phyloP scores from a whole-genome alignment of 2,797 vertebrate genomes.

The Chloroceryle amazona region DNA sequence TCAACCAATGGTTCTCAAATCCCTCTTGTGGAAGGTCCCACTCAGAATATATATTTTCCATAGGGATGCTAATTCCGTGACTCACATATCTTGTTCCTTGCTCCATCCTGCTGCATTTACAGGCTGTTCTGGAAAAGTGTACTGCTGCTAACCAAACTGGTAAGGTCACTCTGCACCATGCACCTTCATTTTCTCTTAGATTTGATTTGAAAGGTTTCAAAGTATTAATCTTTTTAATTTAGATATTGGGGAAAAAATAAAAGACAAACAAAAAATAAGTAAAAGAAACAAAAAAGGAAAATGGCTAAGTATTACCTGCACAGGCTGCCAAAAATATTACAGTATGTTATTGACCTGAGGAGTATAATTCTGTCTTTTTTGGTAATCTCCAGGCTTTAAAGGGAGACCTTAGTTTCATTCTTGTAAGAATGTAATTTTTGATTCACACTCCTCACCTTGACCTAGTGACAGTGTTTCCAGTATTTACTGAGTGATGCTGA shows the following conservation, averaged over 20 bases:
- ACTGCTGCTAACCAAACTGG: neutral
- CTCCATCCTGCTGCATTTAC: neutral
- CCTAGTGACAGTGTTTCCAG: neutral
- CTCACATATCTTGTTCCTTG: neutral
- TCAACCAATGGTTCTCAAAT: neutral
- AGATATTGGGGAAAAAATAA: neutral
- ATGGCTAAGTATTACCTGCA: neutral
- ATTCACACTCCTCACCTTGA: neutral
- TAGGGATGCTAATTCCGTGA: neutral
- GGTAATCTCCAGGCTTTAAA: neutral
- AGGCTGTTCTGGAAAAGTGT: neutral
- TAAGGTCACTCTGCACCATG: neutral
- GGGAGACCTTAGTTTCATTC: neutral
- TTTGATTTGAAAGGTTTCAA: neutral
- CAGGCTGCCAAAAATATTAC: neutral
- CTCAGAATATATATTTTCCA: neutral
- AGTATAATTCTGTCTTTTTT: neutral
- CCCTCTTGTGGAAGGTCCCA: neutral
- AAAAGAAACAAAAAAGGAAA: neutral
- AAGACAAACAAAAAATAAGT: too few relatives aligned
- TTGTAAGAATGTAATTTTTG: neutral
- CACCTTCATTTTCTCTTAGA: neutral
- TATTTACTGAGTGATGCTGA: neutral
- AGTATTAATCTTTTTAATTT: neutral
- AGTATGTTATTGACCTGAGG: neutral